Evolutionary conservation across 2,113 vertebrate species (phyloP).

Genomic region (Corythoichthys intestinalis): DNA sequence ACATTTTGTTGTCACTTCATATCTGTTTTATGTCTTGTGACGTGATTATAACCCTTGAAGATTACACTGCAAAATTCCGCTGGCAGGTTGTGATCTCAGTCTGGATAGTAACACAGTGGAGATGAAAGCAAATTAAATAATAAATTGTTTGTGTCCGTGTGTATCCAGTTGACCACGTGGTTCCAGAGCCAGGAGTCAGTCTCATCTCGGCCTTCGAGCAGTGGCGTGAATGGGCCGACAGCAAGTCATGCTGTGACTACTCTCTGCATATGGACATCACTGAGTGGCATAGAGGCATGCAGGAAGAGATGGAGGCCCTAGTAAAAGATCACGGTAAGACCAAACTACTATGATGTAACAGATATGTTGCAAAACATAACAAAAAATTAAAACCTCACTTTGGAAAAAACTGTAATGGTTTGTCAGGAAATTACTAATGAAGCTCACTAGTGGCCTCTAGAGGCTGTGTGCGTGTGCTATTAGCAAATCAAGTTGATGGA

Average conservation of each 20-base stretch:
- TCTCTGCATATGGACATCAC: conserved; percentile 95
- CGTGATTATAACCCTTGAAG: neutral
- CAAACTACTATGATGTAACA: neutral
- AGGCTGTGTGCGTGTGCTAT: neutral
- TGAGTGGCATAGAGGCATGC: conserved; percentile 93
- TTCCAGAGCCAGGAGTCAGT: conserved; percentile 86
- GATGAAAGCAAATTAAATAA: neutral
- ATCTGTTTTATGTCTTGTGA: neutral
- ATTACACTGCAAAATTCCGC: neutral
- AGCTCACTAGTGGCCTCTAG: neutral
- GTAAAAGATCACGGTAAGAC: conserved; percentile 91
- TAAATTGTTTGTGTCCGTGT: conserved; percentile 20
- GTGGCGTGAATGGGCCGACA: conserved; percentile 95
- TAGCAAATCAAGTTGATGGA: neutral
- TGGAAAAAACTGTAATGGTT: neutral
- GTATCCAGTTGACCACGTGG: conserved; percentile 86
- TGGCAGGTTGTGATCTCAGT: neutral
- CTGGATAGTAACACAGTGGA: neutral
- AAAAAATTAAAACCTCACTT: neutral
- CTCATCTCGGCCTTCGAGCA: conserved; percentile 89
- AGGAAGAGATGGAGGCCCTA: conserved; percentile 95
- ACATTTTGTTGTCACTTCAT: neutral
- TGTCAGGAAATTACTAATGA: neutral
- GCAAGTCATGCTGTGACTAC: conserved; percentile 96
- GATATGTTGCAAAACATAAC: neutral